Conservation (phyloP, 2,797 vertebrate genomes). For the Synaphobranchus kaupii region DNA sequence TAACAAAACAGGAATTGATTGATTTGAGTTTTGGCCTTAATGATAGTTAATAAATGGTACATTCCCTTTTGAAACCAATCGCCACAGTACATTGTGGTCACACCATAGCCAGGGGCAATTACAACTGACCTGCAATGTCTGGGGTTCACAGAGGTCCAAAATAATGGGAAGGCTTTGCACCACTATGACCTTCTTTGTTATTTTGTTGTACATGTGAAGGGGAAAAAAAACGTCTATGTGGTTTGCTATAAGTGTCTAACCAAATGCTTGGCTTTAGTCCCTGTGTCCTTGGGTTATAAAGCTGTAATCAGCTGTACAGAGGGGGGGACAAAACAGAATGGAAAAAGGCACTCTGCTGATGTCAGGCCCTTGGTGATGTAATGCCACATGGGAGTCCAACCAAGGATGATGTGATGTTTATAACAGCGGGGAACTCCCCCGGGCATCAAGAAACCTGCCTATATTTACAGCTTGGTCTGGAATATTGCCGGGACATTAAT, state of each 20-base stretch:
- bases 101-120: neutral
- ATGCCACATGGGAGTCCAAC: slow-evolving; percentile 44
- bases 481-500: slow-evolving; percentile 2
- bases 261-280: neutral
- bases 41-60: neutral
- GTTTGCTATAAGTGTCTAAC: slow-evolving; percentile 4
- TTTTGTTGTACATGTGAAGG: neutral
- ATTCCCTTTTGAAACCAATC: neutral
- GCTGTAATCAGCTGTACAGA: slow-evolving; percentile 1
- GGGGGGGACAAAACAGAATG: neutral
- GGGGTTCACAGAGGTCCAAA: neutral
- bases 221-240: neutral
- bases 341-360: slow-evolving; percentile 21
- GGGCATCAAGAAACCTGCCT: slow-evolving; percentile 38
- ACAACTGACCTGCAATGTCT: neutral
- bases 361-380: slow-evolving; percentile 40
- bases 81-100: neutral
- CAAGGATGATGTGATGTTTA: slow-evolving; percentile 38
- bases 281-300: neutral
- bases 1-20: too few relatives aligned
- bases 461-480: slow-evolving; percentile 44
- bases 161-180: neutral
- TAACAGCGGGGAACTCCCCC: slow-evolving; percentile 43
- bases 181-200: neutral
- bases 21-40: too few relatives aligned